Conservation (phyloP, 2,113 vertebrate genomes). For the Mormyrus lacerda region DNA sequence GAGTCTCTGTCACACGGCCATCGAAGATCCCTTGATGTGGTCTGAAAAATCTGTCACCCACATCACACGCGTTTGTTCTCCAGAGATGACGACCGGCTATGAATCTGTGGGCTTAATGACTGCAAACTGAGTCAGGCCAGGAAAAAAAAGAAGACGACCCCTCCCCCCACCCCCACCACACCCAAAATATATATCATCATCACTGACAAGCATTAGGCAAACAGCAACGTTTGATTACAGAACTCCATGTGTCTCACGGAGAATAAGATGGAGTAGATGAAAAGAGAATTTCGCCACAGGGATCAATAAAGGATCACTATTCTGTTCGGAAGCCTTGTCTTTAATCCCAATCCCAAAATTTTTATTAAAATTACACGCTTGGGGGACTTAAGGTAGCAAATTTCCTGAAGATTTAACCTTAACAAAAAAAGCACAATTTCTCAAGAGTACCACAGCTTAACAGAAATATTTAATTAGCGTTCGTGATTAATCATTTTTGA, state of each 20-base stretch:
- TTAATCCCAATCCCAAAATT: background rate
- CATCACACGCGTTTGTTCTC: slow-evolving; percentile 36
- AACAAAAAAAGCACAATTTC: background rate
- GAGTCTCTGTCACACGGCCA: slow-evolving; percentile 23
- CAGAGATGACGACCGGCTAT: slow-evolving; percentile 22
- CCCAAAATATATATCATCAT: background rate
- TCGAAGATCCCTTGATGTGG: slow-evolving; percentile 24
- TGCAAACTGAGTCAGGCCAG: slow-evolving; percentile 35
- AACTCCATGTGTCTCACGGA: background rate
- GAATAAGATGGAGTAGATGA: background rate
- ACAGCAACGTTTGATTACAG: background rate
- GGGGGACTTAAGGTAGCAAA: background rate
- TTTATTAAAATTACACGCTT: background rate
- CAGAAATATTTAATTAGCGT: background rate
- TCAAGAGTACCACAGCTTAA: background rate
- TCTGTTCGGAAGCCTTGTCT: background rate
- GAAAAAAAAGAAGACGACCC: background rate
- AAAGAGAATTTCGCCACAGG: background rate
- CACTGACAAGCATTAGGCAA: background rate
- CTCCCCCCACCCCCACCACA: background rate
- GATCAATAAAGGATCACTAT: background rate
- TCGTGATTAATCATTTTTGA: background rate
- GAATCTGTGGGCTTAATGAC: slow-evolving; percentile 31
- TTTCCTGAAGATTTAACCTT: background rate
- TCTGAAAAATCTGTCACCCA: slow-evolving; percentile 31